Percentiles rank a stretch among this genome's conserved stretches.
Conservation (phyloP, 2,113 vertebrate species). For the Brienomyrus longianalis region DNA sequence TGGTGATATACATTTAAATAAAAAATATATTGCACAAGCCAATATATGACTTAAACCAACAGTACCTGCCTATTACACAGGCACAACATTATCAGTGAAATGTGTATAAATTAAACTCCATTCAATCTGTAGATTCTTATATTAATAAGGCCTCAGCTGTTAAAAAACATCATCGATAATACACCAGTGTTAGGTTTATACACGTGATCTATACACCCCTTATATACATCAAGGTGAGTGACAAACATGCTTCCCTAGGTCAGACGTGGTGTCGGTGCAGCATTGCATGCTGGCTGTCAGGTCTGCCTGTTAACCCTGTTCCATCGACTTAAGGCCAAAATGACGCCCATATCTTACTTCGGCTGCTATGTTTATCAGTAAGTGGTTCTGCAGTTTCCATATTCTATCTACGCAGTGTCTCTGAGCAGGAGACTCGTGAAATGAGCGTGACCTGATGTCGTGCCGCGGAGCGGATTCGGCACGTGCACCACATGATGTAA, state of each 20-base stretch:
- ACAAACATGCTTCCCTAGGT: too few species aligned
- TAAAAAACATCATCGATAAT: neutral
- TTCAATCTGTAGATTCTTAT: neutral
- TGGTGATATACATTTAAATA: neutral
- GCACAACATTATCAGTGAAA: neutral
- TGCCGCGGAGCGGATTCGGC: neutral
- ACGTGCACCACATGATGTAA: neutral
- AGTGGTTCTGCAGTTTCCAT: neutral
- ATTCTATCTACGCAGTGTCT: neutral
- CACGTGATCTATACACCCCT: neutral
- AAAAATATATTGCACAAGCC: neutral
- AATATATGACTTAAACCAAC: neutral
- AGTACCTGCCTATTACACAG: neutral
- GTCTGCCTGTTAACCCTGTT: neutral
- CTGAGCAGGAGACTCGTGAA: neutral
- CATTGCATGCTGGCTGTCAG: neutral
- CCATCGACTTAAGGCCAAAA: neutral
- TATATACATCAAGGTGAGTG: neutral
- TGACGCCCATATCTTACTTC: neutral
- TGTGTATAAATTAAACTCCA: neutral
- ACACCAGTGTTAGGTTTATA: neutral
- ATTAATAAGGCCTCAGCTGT: neutral
- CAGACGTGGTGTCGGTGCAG: too few species aligned
- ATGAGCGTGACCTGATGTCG: neutral
- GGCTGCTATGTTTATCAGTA: neutral